A percentile compares a stretch with the other conserved stretches of the same genome.
phyloP scores from a whole-genome alignment of 2,888 invertebrate genomes.

The Drosophila colorata region DNA sequence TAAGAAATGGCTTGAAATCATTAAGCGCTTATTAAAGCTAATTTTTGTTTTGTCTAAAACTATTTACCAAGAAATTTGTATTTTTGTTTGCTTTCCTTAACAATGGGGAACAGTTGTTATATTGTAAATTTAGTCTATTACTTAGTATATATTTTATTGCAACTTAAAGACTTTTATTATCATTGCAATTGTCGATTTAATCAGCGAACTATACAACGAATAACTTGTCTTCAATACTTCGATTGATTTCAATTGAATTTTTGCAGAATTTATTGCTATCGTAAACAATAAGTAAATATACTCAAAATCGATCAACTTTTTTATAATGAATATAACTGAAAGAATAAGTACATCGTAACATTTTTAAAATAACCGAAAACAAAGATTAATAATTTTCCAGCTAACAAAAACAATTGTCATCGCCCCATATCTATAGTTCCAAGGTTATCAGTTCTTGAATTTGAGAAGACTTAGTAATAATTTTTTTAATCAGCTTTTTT shows the following conservation, averaged over 20 bases:
- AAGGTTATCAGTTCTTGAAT: neutral
- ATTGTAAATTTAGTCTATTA: conserved; percentile 4
- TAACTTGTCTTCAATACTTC: neutral
- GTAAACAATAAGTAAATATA: no score
- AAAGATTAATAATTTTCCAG: neutral
- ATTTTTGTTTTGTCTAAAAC: no score
- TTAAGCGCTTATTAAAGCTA: no score
- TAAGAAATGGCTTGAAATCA: no score
- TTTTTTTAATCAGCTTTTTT: conserved; percentile 2
- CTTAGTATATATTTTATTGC: conserved; percentile 1
- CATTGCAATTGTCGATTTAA: neutral
- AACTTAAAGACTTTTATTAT: neutral
- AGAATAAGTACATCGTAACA: no score
- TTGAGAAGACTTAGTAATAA: neutral
- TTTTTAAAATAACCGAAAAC: no score
- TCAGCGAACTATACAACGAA: conserved; percentile 1
- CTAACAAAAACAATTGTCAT: neutral
- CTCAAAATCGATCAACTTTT: no score
- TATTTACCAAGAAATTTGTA: neutral
- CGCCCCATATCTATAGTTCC: neutral
- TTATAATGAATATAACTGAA: no score
- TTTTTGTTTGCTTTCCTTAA: neutral
- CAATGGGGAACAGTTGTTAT: neutral
- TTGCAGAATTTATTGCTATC: no score
- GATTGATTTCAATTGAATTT: no score